Base-by-base conservation (phyloP, 2,113 vertebrate genomes). In the Chunga burmeisteri region DNA sequence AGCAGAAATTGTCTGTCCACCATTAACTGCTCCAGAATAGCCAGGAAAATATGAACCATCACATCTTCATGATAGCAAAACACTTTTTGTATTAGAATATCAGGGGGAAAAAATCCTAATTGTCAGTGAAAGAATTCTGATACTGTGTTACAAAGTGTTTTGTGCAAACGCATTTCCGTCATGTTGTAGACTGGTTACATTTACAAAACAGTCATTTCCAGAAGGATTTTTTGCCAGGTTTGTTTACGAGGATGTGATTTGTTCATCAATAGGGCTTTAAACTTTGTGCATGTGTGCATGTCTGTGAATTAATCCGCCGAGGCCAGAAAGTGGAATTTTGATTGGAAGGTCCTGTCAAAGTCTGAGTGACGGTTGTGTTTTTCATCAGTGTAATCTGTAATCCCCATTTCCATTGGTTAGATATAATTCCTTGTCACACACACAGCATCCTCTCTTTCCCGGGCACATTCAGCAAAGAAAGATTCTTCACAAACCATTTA, bases 301-400 rank as follows among this genome's bases (percentile, higher is more conserved):
- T 40, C 53, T 88, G 42, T 62, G 88, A 92, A 90, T 89, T 96
- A 96, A 96, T 87, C 63, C 36, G 7, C 47, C 38, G 42, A 81
- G 74, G 36, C 58, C 86, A 91, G 92, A 88, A 96, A 96, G 86
- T 53, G 61, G 85, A 81, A 73, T 94, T 95, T 95, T 95, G 93
- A 96, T 96, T 93, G 91, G 86, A 97, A 96, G 46, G 17, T 75
- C 68, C 81, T 97, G 92, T 97, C 96, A 96, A 94, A 96, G 62
- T 72, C 68, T 98, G 97, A 98, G 40, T 78, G 96, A 98, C 95
- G 49, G 95, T 0, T 71, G 88, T 66, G 93, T 67, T 97, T 97
- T 97, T 90, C 86, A 44, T 93, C 95, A 82, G n/a, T 72, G 50
- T 96, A 94, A 98, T 95, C 96, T 95, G 91, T 95, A 97, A 97